A percentile compares a stretch with the other conserved stretches of the same genome.
Evolutionary conservation across 2,113 vertebrate species (phyloP).

Genomic region (Leucopsar rothschildi): DNA sequence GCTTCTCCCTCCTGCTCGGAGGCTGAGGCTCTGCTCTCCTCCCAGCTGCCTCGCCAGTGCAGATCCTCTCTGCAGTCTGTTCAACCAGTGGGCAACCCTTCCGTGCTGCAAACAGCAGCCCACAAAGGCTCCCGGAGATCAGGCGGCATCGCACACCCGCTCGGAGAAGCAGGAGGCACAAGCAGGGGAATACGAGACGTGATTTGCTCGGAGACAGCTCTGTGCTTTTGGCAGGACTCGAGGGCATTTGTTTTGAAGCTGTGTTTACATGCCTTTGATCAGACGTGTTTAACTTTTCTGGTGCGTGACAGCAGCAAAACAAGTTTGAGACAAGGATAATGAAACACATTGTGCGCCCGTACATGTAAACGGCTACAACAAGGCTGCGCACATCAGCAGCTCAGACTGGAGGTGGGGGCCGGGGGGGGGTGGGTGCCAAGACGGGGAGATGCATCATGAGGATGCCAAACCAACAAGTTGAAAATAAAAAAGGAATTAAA

Average conservation of each 20-base stretch:
- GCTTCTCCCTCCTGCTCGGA: fast-evolving
- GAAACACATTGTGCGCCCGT: slow-evolving; percentile 49
- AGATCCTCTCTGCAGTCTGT: background rate
- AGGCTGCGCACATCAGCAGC: background rate
- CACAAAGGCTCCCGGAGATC: background rate
- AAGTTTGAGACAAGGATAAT: slow-evolving; percentile 67
- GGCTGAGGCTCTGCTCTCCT: background rate
- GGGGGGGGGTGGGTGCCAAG: background rate
- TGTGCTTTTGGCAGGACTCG: slow-evolving; percentile 57
- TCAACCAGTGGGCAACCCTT: background rate
- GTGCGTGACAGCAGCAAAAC: slow-evolving; percentile 68
- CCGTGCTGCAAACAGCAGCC: background rate
- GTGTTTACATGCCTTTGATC: slow-evolving; percentile 70
- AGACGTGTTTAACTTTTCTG: slow-evolving; percentile 66
- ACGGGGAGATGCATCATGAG: background rate
- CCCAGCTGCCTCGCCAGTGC: background rate
- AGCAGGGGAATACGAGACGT: slow-evolving; percentile 9
- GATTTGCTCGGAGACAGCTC: slow-evolving; percentile 35
- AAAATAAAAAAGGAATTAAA: background rate
- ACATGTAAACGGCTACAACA: background rate
- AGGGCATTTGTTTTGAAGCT: slow-evolving; percentile 68
- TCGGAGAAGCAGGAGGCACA: background rate
- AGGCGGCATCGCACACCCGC: background rate
- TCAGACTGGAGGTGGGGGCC: background rate
- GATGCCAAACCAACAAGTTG: background rate